phyloP scores from a whole-genome alignment of 1,140 invertebrate species.

The Euwallacea fornicatus region DNA sequence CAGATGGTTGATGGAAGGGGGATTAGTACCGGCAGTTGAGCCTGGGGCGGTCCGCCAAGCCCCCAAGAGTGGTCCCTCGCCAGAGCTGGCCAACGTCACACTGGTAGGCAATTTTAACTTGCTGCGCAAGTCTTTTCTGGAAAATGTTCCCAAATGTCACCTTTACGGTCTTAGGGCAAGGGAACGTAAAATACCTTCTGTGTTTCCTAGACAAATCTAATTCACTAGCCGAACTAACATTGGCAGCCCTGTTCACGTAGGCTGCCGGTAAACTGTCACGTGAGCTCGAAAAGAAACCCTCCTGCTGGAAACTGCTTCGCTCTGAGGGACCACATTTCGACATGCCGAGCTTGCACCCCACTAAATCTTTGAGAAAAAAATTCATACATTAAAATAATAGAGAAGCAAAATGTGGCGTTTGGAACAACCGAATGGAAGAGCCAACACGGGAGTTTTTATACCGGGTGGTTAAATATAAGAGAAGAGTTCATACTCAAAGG shows the following conservation, averaged over 20 bases:
- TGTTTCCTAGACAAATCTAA: slow-evolving; percentile 71
- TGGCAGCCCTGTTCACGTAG: slow-evolving; percentile 65
- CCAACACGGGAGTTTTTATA: no score
- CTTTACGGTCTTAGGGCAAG: no score
- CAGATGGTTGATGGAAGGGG: slow-evolving; percentile 66
- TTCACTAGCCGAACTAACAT: slow-evolving; percentile 68
- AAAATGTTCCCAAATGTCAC: neutral
- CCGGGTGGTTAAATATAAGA: no score
- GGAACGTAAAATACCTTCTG: slow-evolving; percentile 45
- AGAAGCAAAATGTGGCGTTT: no score
- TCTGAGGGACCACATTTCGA: slow-evolving; percentile 52
- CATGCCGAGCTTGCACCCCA: slow-evolving; percentile 67
- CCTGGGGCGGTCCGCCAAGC: slow-evolving; percentile 63
- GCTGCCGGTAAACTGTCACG: slow-evolving; percentile 74
- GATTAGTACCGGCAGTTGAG: slow-evolving; percentile 61
- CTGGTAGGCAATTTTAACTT: slow-evolving; percentile 65
- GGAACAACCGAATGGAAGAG: no score
- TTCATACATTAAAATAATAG: no score
- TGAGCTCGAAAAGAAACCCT: slow-evolving; percentile 68
- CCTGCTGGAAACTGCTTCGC: slow-evolving; percentile 44
- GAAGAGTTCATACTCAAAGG: no score
- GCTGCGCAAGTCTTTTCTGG: slow-evolving; percentile 64
- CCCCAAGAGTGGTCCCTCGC: slow-evolving; percentile 59
- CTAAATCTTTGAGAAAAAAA: slow-evolving; percentile 58
- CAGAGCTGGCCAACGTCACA: slow-evolving; percentile 58